Evolutionary conservation across 2,113 vertebrate genomes (phyloP).

Genomic region (Hippocampus guttulatus): DNA sequence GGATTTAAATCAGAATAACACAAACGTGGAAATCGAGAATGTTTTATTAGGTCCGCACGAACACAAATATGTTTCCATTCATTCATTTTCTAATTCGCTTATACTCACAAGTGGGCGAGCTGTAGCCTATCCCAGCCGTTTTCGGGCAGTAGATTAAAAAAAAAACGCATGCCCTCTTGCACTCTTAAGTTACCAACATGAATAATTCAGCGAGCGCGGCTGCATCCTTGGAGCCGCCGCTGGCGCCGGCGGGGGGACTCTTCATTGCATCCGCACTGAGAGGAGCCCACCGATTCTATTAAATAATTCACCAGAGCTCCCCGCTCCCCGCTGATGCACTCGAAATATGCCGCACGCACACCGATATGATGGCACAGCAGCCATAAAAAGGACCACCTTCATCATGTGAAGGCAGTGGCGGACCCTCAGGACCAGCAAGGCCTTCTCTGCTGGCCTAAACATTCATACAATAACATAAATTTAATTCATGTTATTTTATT

Average conservation of each 20-base stretch:
- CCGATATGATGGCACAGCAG: too few species aligned
- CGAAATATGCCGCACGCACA: not conserved
- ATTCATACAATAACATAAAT: too few species aligned
- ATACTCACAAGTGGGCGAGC: too few species aligned
- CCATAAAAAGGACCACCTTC: not conserved
- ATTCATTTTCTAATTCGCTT: not conserved
- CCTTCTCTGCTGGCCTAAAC: too few species aligned
- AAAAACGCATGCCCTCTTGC: not conserved
- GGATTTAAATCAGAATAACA: too few species aligned
- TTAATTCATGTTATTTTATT: too few species aligned
- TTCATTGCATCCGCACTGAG: conserved; percentile 36
- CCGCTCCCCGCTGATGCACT: not conserved
- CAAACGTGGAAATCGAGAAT: not conserved
- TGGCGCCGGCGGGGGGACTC: conserved; percentile 32
- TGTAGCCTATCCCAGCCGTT: too few species aligned
- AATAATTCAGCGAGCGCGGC: conserved; percentile 47
- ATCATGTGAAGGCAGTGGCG: too few species aligned
- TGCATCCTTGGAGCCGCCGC: conserved; percentile 48
- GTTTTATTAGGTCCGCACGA: not conserved
- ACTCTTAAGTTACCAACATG: conserved; percentile 26
- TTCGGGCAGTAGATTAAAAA: too few species aligned
- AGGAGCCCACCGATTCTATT: conserved; percentile 51
- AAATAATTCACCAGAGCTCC: conserved; percentile 40
- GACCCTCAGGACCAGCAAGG: too few species aligned
- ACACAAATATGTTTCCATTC: not conserved